Evolutionary conservation across 2,888 invertebrate genomes (phyloP).

Genomic region (Euzophera pinguis): DNA sequence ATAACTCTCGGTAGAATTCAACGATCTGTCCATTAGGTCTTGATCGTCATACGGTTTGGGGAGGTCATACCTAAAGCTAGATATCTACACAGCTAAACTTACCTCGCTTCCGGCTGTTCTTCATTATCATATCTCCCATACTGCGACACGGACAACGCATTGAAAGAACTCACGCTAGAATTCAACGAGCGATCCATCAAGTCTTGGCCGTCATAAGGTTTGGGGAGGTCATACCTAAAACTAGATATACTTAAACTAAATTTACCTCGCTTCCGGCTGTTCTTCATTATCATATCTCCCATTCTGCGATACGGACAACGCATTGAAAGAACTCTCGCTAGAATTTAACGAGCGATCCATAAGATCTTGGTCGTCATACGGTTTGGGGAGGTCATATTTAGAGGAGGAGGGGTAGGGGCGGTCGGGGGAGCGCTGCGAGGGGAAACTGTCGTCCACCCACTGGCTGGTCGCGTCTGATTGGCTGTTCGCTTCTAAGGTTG

Average conservation of each 20-base stretch:
- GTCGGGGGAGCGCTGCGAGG: constrained; percentile 52
- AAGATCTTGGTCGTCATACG: constrained; percentile 58
- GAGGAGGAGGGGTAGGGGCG: constrained; percentile 48
- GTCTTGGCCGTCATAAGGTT: constrained; percentile 25
- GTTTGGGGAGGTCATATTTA: constrained; percentile 58
- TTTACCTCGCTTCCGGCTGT: constrained; percentile 8
- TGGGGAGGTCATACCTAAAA: too few relatives aligned
- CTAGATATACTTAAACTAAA: neutral
- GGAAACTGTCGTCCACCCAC: constrained; percentile 77
- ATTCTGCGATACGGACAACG: constrained; percentile 57
- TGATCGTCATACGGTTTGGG: too few relatives aligned
- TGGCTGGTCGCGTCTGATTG: constrained; percentile 72
- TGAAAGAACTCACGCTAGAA: constrained; percentile 70
- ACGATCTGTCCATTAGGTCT: too few relatives aligned
- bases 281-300: constrained; percentile 44
- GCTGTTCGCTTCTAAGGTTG: constrained; percentile 55
- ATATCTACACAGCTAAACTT: neutral
- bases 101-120: constrained; percentile 9
- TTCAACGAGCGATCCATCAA: constrained; percentile 62
- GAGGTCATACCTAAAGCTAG: too few relatives aligned
- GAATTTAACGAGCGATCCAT: constrained; percentile 68
- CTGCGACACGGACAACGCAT: constrained; percentile 58
- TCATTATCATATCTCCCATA: constrained; percentile 51
- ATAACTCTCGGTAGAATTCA: too few relatives aligned
- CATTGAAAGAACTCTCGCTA: constrained; percentile 70